These are phyloP conservation scores for Poliocrania exsul DNA, from an alignment of 2,797 vertebrate genomes.

Conservation along the genomic window DNA sequence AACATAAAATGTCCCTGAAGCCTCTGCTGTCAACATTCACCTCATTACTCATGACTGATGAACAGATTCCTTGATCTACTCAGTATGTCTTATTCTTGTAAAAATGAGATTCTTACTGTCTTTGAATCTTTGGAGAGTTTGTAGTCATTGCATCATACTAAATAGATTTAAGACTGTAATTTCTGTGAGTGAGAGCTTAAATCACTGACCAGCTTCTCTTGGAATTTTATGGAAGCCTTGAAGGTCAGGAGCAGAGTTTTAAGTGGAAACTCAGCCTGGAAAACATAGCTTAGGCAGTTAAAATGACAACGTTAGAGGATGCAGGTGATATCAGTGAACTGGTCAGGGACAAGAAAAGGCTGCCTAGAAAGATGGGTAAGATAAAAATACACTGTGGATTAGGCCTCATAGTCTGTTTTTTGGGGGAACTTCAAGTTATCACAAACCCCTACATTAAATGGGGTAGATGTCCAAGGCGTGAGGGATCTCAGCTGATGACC, in stretches of 20 bases:
- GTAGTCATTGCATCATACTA: background rate
- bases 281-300: background rate
- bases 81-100: background rate
- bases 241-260: background rate
- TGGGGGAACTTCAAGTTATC: background rate
- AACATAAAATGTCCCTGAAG: background rate
- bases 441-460: background rate
- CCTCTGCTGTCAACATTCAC: constrained; percentile 5
- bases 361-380: background rate
- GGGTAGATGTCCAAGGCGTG: background rate
- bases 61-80: background rate
- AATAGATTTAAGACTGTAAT: background rate
- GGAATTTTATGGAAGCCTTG: background rate
- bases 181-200: background rate
- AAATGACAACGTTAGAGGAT: background rate
- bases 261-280: background rate
- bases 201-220: background rate
- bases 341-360: background rate
- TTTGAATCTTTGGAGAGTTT: background rate
- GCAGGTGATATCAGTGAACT: background rate
- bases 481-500: background rate
- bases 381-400: background rate
- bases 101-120: background rate
- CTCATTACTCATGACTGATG: background rate
- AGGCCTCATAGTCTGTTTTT: background rate